phyloP scores from a whole-genome alignment of 2,797 vertebrate genomes.

The Pachyuromys duprasi region DNA sequence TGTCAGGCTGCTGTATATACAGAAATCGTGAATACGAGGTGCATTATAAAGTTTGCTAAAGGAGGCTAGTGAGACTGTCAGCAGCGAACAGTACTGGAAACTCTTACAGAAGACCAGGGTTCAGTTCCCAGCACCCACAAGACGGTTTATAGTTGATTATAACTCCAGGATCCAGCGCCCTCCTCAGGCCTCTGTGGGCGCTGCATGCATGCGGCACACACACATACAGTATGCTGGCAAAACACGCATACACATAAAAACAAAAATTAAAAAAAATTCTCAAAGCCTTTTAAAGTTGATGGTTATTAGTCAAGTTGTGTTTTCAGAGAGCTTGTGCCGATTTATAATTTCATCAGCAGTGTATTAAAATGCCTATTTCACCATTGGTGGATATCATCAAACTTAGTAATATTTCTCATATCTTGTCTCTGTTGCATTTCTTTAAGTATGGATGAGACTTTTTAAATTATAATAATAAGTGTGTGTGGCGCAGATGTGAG shows the following conservation, averaged over 20 bases:
- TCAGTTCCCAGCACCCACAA: no score
- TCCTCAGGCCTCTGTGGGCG: no score
- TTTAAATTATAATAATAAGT: not conserved
- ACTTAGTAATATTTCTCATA: conserved; percentile 24
- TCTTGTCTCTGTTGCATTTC: not conserved
- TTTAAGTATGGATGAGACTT: conserved; percentile 13
- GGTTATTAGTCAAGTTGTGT: not conserved
- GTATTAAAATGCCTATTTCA: not conserved
- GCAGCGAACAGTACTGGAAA: not conserved
- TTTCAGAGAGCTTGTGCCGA: not conserved
- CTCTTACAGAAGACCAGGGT: no score
- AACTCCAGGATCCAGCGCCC: no score
- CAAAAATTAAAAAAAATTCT: not conserved
- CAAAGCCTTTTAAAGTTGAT: not conserved
- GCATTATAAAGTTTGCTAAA: not conserved
- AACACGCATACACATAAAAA: not conserved
- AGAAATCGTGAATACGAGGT: not conserved
- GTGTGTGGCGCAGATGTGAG: not conserved
- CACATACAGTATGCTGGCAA: not conserved
- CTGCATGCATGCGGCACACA: no score
- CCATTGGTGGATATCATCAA: not conserved
- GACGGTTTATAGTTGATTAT: no score
- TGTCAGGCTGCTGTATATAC: not conserved
- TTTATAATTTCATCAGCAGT: not conserved
- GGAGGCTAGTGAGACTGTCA: not conserved